Percentiles rank a stretch among this genome's conserved stretches.
Conservation (phyloP, 2,888 invertebrate species). For the Morpho deidamia region DNA sequence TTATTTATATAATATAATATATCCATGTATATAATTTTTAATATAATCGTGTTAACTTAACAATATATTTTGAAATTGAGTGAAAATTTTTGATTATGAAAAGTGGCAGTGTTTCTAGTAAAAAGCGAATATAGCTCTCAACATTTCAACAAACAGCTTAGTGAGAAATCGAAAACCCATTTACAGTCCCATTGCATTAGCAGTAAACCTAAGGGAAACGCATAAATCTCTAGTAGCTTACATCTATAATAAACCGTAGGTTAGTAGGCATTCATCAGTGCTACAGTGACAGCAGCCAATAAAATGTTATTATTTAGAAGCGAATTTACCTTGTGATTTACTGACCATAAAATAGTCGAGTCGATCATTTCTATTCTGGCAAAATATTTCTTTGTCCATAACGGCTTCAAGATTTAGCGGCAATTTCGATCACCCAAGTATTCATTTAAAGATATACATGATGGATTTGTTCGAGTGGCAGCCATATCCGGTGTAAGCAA, state of each 20-base stretch:
- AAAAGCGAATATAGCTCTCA: neutral
- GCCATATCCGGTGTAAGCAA: constrained; percentile 74
- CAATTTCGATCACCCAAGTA: constrained; percentile 43
- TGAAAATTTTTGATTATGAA: too few relatives aligned
- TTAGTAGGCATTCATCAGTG: constrained; percentile 63
- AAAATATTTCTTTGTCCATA: constrained; percentile 40
- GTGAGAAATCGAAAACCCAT: constrained; percentile 1
- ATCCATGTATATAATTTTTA: too few relatives aligned
- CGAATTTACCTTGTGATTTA: constrained; percentile 73
- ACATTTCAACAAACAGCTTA: neutral
- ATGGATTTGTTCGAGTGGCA: constrained; percentile 68
- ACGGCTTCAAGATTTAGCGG: constrained; percentile 32
- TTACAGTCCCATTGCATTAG: constrained; percentile 42
- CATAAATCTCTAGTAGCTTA: constrained; percentile 58
- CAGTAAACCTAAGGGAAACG: constrained; percentile 58
- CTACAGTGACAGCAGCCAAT: constrained; percentile 56
- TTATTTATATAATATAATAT: too few relatives aligned
- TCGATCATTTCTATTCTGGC: constrained; percentile 45
- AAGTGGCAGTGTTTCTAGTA: neutral
- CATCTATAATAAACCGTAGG: constrained; percentile 52
- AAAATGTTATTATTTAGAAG: constrained; percentile 73
- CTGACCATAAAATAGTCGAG: constrained; percentile 58
- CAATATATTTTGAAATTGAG: too few relatives aligned
- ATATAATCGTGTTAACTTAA: too few relatives aligned
- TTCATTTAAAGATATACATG: constrained; percentile 51